phyloP scores from a whole-genome alignment of 37 sponge, comb jelly and placozoan genomes.

The Amphimedon queenslandica region DNA sequence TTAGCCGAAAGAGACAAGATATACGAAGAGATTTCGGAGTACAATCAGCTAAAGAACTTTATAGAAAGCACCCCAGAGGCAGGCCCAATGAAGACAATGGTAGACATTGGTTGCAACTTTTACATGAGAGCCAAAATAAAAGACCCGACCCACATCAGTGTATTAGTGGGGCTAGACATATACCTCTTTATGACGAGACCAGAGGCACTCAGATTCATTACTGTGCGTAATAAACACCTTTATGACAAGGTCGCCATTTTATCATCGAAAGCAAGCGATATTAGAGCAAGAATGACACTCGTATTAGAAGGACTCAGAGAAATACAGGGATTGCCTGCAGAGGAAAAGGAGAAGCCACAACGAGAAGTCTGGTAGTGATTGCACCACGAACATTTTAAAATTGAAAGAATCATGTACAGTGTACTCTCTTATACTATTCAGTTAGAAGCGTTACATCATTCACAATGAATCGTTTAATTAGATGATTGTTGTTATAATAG shows the following conservation, averaged over 20 bases:
- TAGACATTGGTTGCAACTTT: slow-evolving; percentile 84
- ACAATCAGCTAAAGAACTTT: slow-evolving; percentile 54
- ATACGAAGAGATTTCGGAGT: slow-evolving; percentile 63
- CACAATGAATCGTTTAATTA: too few relatives aligned
- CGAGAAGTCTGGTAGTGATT: slow-evolving; percentile 25
- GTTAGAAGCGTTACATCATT: too few relatives aligned
- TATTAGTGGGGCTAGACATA: slow-evolving; percentile 80
- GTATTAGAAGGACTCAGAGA: slow-evolving; percentile 73
- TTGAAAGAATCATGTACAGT: too few relatives aligned
- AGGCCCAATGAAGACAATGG: slow-evolving; percentile 55
- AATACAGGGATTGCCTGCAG: slow-evolving; percentile 44
- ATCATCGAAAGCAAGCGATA: slow-evolving; percentile 63
- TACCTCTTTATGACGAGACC: slow-evolving; percentile 63
- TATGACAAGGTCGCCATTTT: slow-evolving; percentile 35
- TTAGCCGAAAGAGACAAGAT: slow-evolving; percentile 51
- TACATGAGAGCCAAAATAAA: slow-evolving; percentile 74
- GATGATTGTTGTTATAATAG: too few relatives aligned
- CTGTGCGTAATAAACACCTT: slow-evolving; percentile 58
- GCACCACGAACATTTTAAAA: too few relatives aligned
- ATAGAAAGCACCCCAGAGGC: slow-evolving; percentile 40
- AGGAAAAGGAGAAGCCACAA: neutral
- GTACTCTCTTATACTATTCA: too few relatives aligned
- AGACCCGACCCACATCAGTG: slow-evolving; percentile 58
- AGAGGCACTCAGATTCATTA: slow-evolving; percentile 77
- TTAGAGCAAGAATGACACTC: slow-evolving; percentile 71